Percentiles rank a stretch among this genome's conserved stretches.
These are phyloP conservation scores for Ictalurus furcatus DNA, from an alignment of 2,113 vertebrate species.

Conservation along the genomic window DNA sequence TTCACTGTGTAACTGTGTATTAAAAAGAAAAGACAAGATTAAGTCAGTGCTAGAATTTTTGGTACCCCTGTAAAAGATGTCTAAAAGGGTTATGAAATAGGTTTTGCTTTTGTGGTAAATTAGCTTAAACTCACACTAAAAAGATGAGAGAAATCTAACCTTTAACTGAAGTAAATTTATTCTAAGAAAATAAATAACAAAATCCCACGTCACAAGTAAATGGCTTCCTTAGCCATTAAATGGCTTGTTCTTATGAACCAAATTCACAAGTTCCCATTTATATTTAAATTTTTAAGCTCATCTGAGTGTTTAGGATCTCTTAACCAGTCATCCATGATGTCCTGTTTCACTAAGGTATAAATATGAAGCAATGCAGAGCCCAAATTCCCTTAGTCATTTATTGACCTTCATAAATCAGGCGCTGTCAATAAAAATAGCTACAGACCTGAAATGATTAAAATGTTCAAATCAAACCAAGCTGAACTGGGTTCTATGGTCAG, in stretches of 20 bases:
- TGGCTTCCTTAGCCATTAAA: neutral
- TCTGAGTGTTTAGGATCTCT: neutral
- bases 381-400: neutral
- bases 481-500: neutral
- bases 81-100: neutral
- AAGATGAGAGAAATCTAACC: neutral
- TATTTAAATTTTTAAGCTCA: neutral
- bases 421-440: neutral
- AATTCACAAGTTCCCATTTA: neutral
- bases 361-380: neutral
- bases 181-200: neutral
- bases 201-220: neutral
- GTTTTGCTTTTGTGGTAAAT: neutral
- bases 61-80: too few relatives aligned
- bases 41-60: neutral
- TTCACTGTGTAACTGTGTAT: slow-evolving; percentile 81
- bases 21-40: neutral
- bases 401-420: neutral
- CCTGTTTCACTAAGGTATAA: neutral
- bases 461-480: neutral
- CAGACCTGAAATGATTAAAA: neutral
- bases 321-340: neutral
- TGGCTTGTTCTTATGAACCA: neutral
- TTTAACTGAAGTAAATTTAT: neutral
- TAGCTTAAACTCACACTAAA: neutral